These are phyloP conservation scores for Eupeodes luniger DNA, from an alignment of 2,888 invertebrate species.

Conservation along the genomic window DNA sequence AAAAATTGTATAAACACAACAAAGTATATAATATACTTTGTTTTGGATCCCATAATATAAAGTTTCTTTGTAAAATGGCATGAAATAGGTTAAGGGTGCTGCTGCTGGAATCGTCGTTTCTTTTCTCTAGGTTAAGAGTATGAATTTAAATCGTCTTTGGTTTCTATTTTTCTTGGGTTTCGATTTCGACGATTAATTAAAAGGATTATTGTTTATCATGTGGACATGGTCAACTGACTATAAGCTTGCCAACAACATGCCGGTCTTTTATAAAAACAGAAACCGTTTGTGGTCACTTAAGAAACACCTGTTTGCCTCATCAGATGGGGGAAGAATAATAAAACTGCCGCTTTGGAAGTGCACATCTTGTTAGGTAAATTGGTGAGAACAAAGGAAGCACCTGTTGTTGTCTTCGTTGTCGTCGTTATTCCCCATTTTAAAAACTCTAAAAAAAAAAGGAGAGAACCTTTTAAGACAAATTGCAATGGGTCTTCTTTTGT, in stretches of 20 bases:
- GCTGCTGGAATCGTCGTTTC: background rate
- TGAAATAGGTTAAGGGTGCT: constrained; percentile 27
- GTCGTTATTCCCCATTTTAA: background rate
- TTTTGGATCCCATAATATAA: constrained; percentile 5
- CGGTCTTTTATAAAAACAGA: background rate
- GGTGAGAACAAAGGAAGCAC: constrained; percentile 36
- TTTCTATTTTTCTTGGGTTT: constrained; percentile 2
- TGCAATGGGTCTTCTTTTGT: constrained; percentile 3
- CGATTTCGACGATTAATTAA: constrained; percentile 24
- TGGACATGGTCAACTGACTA: constrained; percentile 2
- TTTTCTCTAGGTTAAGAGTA: constrained; percentile 17
- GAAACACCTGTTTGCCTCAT: constrained; percentile 15
- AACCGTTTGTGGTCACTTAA: constrained; percentile 28
- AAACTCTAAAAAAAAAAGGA: background rate
- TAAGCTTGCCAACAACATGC: background rate
- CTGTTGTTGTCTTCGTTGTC: constrained; percentile 18
- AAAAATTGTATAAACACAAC: background rate
- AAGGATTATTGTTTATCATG: constrained; percentile 10
- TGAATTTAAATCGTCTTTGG: constrained; percentile 13
- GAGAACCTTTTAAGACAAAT: constrained; percentile 7
- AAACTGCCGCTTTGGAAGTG: constrained; percentile 6
- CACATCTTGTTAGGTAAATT: constrained; percentile 9
- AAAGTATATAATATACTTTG: background rate
- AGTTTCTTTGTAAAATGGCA: background rate
- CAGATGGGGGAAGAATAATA: background rate